Conservation (phyloP, 2,888 invertebrate species). For the Calameuta pallipes region DNA sequence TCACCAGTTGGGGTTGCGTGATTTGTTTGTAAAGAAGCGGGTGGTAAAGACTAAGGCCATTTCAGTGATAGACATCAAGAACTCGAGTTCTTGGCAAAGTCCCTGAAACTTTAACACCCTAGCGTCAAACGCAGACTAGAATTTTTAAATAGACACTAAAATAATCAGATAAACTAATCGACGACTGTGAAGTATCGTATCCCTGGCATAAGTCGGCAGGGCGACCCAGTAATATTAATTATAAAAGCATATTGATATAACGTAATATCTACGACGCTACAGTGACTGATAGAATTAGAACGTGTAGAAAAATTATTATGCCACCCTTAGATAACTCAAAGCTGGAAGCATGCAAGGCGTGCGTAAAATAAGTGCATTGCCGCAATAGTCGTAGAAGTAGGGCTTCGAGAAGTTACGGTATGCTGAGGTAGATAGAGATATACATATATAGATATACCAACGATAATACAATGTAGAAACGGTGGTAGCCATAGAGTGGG, state of each 20-base stretch:
- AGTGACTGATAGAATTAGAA: constrained; percentile 23
- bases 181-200: background rate
- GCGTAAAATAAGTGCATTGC: constrained; percentile 26
- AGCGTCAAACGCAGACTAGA: background rate
- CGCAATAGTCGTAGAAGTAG: background rate
- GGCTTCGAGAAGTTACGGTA: background rate
- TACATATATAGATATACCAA: background rate
- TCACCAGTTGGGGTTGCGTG: constrained; percentile 18
- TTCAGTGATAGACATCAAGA: background rate
- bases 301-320: constrained; percentile 25
- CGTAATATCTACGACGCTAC: background rate
- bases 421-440: background rate
- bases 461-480: background rate
- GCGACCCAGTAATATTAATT: background rate
- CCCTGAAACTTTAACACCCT: background rate
- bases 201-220: background rate
- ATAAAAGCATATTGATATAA: background rate
- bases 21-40: constrained; percentile 31
- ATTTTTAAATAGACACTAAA: background rate
- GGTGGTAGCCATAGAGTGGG: background rate
- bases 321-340: constrained; percentile 22
- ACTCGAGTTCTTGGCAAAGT: background rate
- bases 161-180: background rate
- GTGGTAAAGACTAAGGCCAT: background rate
- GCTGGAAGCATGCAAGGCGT: constrained; percentile 25